Percentiles rank a stretch among this genome's conserved stretches.
These are phyloP conservation scores for Apis florea DNA, from an alignment of 1,140 invertebrate genomes.

Conservation along the genomic window DNA sequence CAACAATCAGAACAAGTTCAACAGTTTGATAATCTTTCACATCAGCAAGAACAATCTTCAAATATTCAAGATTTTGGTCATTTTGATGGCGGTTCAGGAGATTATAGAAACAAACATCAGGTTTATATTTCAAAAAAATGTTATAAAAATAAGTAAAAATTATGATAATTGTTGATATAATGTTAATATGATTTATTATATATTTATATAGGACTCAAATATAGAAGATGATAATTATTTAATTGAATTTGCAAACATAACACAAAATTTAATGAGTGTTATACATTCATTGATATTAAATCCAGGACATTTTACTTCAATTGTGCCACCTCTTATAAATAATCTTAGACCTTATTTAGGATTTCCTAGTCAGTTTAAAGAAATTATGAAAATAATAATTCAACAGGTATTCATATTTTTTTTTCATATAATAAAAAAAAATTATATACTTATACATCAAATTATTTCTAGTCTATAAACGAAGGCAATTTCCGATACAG, in stretches of 20 bases:
- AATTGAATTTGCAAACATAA: conserved; percentile 58
- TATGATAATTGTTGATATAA: background rate
- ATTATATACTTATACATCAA: conserved; percentile 19
- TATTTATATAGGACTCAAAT: conserved; percentile 22
- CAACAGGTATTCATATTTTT: conserved; percentile 79
- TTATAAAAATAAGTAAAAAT: background rate
- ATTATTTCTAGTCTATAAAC: conserved; percentile 81
- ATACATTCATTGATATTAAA: conserved; percentile 83
- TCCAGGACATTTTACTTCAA: conserved; percentile 82
- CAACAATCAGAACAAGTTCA: conserved; percentile 31
- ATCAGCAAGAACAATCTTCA: conserved; percentile 59
- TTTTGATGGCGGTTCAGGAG: conserved; percentile 61
- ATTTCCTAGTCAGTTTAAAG: conserved; percentile 79
- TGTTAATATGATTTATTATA: too few relatives aligned
- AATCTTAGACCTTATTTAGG: conserved; percentile 80
- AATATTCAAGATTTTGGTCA: conserved; percentile 57
- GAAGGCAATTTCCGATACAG: conserved; percentile 86
- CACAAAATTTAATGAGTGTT: conserved; percentile 81
- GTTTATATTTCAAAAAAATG: conserved; percentile 30
- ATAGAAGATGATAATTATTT: conserved; percentile 52
- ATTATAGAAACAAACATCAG: conserved; percentile 61
- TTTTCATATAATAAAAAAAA: background rate
- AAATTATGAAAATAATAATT: conserved; percentile 82
- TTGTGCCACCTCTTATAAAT: conserved; percentile 82
- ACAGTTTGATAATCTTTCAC: conserved; percentile 48